These are phyloP conservation scores for Colaptes auratus DNA, from an alignment of 2,113 vertebrate species.

Conservation along the genomic window DNA sequence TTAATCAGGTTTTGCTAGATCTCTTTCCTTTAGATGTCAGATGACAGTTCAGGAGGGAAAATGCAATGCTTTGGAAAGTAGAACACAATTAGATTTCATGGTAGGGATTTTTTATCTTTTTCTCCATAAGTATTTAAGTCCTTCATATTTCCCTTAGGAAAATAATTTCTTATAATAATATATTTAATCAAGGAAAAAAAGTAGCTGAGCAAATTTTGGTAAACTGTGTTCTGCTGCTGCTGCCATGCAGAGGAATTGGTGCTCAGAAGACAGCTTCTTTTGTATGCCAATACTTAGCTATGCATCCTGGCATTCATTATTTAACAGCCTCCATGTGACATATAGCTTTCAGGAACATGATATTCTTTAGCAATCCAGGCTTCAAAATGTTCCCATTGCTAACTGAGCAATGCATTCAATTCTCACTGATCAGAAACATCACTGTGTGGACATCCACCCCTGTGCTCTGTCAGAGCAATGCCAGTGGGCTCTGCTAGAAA, in stretches of 20 bases:
- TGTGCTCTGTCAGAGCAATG: background rate
- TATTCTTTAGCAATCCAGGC: background rate
- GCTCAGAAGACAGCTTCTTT: background rate
- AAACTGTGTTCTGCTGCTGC: background rate
- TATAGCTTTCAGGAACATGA: background rate
- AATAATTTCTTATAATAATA: background rate
- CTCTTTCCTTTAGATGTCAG: background rate
- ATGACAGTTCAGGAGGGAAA: background rate
- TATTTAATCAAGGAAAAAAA: background rate
- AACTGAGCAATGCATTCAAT: background rate
- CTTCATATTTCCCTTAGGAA: background rate
- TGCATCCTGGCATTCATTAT: slow-evolving; percentile 20
- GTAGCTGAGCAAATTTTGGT: background rate
- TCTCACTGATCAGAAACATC: background rate
- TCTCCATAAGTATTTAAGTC: background rate
- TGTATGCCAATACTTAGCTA: background rate
- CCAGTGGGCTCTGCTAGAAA: background rate
- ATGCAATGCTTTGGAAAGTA: background rate
- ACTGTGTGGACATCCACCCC: background rate
- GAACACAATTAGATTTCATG: background rate
- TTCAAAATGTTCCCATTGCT: background rate
- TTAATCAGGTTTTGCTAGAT: background rate
- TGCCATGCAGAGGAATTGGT: background rate
- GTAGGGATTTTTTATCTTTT: background rate
- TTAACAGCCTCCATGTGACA: slow-evolving; percentile 21